Evolutionary conservation across 2,113 vertebrate species (phyloP).

Genomic region (Centropristis striata): DNA sequence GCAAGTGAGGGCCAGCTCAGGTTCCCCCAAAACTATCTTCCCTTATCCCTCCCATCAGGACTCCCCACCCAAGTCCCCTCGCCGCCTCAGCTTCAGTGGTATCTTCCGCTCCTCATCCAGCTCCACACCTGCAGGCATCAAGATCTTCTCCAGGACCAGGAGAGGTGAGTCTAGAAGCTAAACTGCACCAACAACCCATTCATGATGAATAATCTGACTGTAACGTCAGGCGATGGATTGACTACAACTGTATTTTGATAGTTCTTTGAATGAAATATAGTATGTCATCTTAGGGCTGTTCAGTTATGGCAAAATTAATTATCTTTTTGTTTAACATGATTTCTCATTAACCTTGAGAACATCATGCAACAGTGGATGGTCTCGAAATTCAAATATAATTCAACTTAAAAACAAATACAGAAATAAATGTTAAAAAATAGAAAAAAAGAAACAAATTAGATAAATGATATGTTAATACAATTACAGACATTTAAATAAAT

Average conservation of each 20-base stretch:
- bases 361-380: too few relatives aligned
- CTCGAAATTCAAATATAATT: too few relatives aligned
- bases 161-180: conserved; percentile 89
- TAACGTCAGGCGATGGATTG: not conserved
- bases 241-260: not conserved
- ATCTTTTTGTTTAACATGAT: too few relatives aligned
- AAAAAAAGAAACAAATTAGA: too few relatives aligned
- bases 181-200: not conserved
- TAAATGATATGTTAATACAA: too few relatives aligned
- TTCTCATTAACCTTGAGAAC: too few relatives aligned
- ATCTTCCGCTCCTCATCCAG: conserved; percentile 94
- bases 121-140: conserved; percentile 89
- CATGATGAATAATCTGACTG: not conserved
- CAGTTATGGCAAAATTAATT: too few relatives aligned
- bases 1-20: conserved; percentile 86
- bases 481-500: too few relatives aligned
- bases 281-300: not conserved
- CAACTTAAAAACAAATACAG: too few relatives aligned
- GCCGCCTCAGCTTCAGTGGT: conserved; percentile 95
- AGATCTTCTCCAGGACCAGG: conserved; percentile 95
- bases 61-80: conserved; percentile 94
- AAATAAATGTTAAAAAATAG: too few relatives aligned
- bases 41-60: conserved; percentile 90
- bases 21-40: conserved; percentile 93
- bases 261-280: conserved; percentile 1